Evolutionary conservation across 2,797 vertebrate genomes (phyloP).

Genomic region (Pipistrellus pygmaeus): DNA sequence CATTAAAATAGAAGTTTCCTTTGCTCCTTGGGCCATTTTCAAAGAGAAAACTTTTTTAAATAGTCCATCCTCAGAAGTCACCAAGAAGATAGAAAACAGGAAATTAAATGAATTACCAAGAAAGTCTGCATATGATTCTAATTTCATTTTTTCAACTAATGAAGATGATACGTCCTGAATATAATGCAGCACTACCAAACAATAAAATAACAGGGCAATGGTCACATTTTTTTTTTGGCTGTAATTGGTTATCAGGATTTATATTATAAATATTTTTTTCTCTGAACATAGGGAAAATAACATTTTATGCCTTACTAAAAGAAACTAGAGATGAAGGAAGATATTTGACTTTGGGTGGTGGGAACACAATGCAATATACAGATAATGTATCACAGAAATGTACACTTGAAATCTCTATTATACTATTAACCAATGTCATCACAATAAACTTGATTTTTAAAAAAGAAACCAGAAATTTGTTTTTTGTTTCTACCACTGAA

Average conservation of each 20-base stretch:
- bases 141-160: slow-evolving; percentile 82
- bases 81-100: slow-evolving; percentile 85
- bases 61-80: slow-evolving; percentile 77
- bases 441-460: neutral
- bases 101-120: slow-evolving; percentile 86
- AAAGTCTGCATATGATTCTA: slow-evolving; percentile 82
- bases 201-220: slow-evolving; percentile 44
- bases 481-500: slow-evolving; percentile 60
- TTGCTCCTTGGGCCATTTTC: slow-evolving; percentile 83
- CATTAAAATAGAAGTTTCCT: slow-evolving; percentile 82
- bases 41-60: slow-evolving; percentile 80
- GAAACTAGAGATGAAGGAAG: neutral
- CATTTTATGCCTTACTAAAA: slow-evolving; percentile 59
- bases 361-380: neutral
- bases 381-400: neutral
- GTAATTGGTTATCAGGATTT: slow-evolving; percentile 60
- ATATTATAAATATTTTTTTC: slow-evolving; percentile 26
- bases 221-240: slow-evolving; percentile 45
- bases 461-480: neutral
- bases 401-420: neutral
- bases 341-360: neutral
- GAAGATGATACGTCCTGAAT: slow-evolving; percentile 70
- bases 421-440: neutral
- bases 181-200: slow-evolving; percentile 29
- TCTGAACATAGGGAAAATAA: slow-evolving; percentile 8